A percentile compares a stretch with the other conserved stretches of the same genome.
phyloP scores from a whole-genome alignment of 2,113 vertebrate genomes.

The Platanista minor region DNA sequence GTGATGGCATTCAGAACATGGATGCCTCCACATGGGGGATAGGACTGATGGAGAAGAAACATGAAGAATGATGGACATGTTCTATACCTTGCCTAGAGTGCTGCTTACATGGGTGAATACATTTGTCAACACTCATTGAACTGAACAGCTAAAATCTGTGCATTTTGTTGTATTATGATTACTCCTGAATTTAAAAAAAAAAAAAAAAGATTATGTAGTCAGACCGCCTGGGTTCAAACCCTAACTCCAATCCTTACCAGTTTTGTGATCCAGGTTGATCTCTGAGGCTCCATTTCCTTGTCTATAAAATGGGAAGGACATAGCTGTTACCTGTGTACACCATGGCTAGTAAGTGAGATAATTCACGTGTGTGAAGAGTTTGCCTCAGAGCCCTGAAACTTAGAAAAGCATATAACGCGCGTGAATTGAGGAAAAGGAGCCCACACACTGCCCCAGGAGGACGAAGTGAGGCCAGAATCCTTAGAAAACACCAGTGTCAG shows the following conservation, averaged over 20 bases:
- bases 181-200: not conserved
- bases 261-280: not conserved
- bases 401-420: rapidly evolving
- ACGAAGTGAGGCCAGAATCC: not conserved
- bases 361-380: not conserved
- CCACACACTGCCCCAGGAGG: not conserved
- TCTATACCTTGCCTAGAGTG: not conserved
- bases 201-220: not conserved
- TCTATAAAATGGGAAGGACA: not conserved
- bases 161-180: not conserved
- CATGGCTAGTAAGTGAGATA: rapidly evolving
- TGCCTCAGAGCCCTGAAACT: not conserved
- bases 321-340: not conserved
- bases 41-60: not conserved
- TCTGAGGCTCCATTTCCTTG: not conserved
- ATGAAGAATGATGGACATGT: rapidly evolving
- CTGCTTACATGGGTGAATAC: rapidly evolving
- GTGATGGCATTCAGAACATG: rapidly evolving
- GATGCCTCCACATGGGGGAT: rapidly evolving
- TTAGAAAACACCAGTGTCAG: not conserved
- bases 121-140: not conserved
- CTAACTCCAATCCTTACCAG: not conserved
- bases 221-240: not conserved
- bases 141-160: not conserved
- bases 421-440: not conserved